Base-by-base conservation (phyloP, 2,888 invertebrate species). In the Aethes cnicana region DNA sequence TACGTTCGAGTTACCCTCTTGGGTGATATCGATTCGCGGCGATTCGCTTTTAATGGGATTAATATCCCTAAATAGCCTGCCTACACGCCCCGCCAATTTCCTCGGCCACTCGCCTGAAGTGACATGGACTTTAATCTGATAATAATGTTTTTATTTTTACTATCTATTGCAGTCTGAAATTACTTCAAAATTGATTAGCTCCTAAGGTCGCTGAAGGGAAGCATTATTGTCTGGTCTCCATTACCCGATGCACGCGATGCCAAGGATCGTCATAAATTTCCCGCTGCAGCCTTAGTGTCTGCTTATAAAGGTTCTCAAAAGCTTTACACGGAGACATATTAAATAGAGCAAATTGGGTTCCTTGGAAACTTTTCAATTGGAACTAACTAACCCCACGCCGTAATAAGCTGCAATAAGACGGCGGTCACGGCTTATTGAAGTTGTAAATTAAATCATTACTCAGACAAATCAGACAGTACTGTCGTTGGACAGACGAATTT, bases 41-140 rank as follows among this genome's bases (percentile, higher is more conserved):
- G 54, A 21, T 49, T 61, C 55, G 55, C n/a, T 53, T 30, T 58
- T 61, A 70, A 72, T 74, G 65, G 70, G 70, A 72, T 69, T 68
- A 66, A 63, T 72, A 65, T 69, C 67, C 63, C 56, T 50, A 62
- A 61, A 64, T 62, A 64, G 61, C 55, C 21, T 36, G 11, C 11
- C 9, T 18, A 14, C 23, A 28, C 35, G 28, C 21, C 23, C n/a
- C 21, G 28, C 28, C 28, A 18, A 25, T 7, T 39, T 5, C 25
- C 26, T 33, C 44, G 21, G 14, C 35, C 36, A 28, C 42, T 36
- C 14, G 41, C 41, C 37, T 23, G 12, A 42, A 50, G 39, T 49
- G 17, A 32, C 26, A 44, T 26, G 28, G 12, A 18, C 47, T 20
- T 25, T 30, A 11, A 33, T 50, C 23, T 12, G n/a, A 32, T 18